Evolutionary conservation across 1,140 invertebrate species (phyloP), one percentile per base, ranked within the genome.

Genomic region (Drosophila orena): DNA sequence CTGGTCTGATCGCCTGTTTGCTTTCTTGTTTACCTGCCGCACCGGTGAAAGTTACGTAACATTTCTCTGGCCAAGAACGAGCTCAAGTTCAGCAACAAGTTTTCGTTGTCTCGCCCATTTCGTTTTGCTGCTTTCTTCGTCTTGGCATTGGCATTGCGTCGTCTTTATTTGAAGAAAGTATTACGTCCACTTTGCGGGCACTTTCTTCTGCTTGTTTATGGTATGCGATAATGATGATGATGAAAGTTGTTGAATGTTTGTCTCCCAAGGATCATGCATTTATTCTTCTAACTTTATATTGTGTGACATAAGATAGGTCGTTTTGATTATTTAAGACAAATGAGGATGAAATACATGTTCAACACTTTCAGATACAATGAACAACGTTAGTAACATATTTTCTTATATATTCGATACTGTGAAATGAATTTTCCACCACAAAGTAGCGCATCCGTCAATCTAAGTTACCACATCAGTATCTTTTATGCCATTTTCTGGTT

Each of bases 11-110:
- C 7, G 34, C 24, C 17, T 81, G 59, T 71, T 66, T 17, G n/a
- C 6, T 22, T 43, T 57, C 60, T 81, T 81, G 64, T 74, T 73
- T 80, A 71, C 58, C 68, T 60, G 49, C 17, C 46, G 17, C 49
- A 42, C 55, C 61, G 81, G 83, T 76, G 81, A 86, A 86, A 86
- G 81, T 86, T 86, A 88, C 83, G 75, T 86, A 86, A 83, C 80
- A 81, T 79, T 70, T 72, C 57, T 56, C 60, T 46, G 64, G 64
- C 74, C 64, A 77, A 88, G 84, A 88, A 89, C 77, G 77, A 75
- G 84, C 84, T 89, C 84, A 89, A 89, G 84, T 89, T 89, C 84
- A 88, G 75, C 61, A 61, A 58, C 74, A 71, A 62, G 65, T 77
- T 77, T 72, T 56, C 20, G 64, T 65, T 62, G 40, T 56, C 55